Percentiles rank a stretch among this genome's conserved stretches.
Evolutionary conservation across 2,888 invertebrate species (phyloP).

Genomic region (Saturnia japonica): DNA sequence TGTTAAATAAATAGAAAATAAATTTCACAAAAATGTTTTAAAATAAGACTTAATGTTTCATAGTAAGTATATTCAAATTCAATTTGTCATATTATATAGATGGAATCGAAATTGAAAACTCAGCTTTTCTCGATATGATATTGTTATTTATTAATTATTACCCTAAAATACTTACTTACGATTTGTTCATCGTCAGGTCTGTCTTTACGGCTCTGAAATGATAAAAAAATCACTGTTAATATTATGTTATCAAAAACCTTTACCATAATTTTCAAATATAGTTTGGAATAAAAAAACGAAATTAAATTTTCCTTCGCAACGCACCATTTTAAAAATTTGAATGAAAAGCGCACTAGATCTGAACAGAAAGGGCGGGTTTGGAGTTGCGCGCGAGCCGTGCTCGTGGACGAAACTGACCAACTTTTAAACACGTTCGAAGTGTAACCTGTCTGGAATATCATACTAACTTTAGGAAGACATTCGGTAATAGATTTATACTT

Average conservation of each 20-base stretch:
- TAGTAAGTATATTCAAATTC: too few species aligned
- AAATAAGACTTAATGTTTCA: too few species aligned
- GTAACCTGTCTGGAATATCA: constrained; percentile 46
- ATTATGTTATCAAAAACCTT: too few species aligned
- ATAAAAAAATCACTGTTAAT: constrained; percentile 23
- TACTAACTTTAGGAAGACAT: constrained; percentile 26
- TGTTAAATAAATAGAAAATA: too few species aligned
- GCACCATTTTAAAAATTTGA: constrained; percentile 59
- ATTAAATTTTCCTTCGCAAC: constrained; percentile 38
- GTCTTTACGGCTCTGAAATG: constrained; percentile 56
- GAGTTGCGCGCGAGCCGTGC: constrained; percentile 57
- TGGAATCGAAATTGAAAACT: too few species aligned
- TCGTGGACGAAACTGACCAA: constrained; percentile 56
- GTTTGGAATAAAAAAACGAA: constrained; percentile 13
- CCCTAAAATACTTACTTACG: constrained; percentile 63
- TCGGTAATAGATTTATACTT: constrained; percentile 13
- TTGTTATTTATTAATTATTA: not conserved
- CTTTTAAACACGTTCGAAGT: constrained; percentile 53
- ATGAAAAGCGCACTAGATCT: constrained; percentile 33
- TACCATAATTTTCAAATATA: too few species aligned
- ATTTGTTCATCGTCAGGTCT: constrained; percentile 78
- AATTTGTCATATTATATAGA: too few species aligned
- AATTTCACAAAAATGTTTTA: too few species aligned
- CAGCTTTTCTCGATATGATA: too few species aligned
- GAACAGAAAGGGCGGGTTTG: constrained; percentile 39